These are phyloP conservation scores for Ellobium chinense DNA, from an alignment of 2,888 invertebrate genomes.

Conservation along the genomic window DNA sequence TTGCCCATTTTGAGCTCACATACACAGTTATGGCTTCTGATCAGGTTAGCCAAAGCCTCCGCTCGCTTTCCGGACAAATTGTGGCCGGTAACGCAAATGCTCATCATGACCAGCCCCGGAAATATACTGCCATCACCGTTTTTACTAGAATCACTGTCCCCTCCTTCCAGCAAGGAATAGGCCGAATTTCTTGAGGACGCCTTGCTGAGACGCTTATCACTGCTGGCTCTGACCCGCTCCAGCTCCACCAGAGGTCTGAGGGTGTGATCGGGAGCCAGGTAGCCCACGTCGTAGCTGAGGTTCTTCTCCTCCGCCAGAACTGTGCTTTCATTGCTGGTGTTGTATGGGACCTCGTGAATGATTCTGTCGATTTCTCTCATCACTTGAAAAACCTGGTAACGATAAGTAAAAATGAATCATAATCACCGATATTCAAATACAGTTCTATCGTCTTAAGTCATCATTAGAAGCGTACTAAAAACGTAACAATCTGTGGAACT, in stretches of 20 bases:
- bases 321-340: slow-evolving; percentile 54
- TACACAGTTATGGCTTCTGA: slow-evolving; percentile 69
- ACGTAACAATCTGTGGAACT: too few relatives aligned
- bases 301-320: slow-evolving; percentile 70
- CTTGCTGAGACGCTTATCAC: slow-evolving; percentile 58
- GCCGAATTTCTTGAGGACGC: slow-evolving; percentile 65
- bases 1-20: slow-evolving; percentile 74
- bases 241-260: slow-evolving; percentile 71
- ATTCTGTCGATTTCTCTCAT: slow-evolving; percentile 70
- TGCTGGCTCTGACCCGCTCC: slow-evolving; percentile 59
- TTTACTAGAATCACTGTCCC: slow-evolving; percentile 48
- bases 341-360: slow-evolving; percentile 61
- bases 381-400: slow-evolving; percentile 55
- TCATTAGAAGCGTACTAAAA: too few relatives aligned
- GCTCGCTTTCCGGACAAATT: slow-evolving; percentile 65
- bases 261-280: slow-evolving; percentile 67
- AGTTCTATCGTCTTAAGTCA: too few relatives aligned
- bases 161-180: slow-evolving; percentile 59
- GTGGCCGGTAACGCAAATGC: slow-evolving; percentile 72
- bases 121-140: slow-evolving; percentile 42
- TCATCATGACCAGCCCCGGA: slow-evolving; percentile 71
- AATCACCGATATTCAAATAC: too few relatives aligned
- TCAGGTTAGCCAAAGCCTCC: slow-evolving; percentile 61
- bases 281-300: slow-evolving; percentile 72
- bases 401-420: neutral